Evolutionary conservation across 2,888 invertebrate genomes (phyloP), one percentile per base, ranked within the genome.

Genomic region (Erynnis tages): DNA sequence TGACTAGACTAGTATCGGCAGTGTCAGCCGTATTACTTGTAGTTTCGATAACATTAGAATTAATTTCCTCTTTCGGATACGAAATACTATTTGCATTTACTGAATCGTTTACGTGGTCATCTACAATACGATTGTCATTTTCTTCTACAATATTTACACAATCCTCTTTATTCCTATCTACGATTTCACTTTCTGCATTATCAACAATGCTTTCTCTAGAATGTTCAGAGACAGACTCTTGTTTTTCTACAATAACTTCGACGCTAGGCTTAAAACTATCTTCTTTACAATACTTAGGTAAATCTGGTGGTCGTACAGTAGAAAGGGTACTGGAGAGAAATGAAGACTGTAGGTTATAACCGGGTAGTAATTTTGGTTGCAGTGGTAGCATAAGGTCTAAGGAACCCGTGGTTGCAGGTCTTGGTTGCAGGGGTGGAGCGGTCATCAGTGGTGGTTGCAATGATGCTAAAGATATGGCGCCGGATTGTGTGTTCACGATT

Each of bases 321-420:
- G 91, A 91, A 0, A 90, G 73, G 54, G 90, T 91, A 63, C 87
- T 91, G 56, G 91, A 83, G 27, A 86, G 70, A 66, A 81, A 89
- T 53, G 86, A 82, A 8, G 88, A 76, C 55, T 90, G 89, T 0
- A 87, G 77, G 68, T 90, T 89, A 74, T 91, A 91, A 23, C 89
- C 90, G 35, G 92, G 91, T 62, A 93, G 83, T 59, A 93, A 82
- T 69, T 93, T 93, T 55, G 94, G 94, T 90, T 94, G 94, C 53
- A 94, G 79, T 54, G 94, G 94, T 68, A 94, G 88, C 81, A 93
- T 91, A 60, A 93, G 91, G 68, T 93, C 93, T 71, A 91, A 80
- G 77, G 92, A 91, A 55, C 93, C 93, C 27, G 92, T 93, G 61
- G 93, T 94, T 41, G 94, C 92, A 59, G 93, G 92, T 60, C 94